phyloP scores from a whole-genome alignment of 2,797 vertebrate genomes.

The Bovichtus variegatus region DNA sequence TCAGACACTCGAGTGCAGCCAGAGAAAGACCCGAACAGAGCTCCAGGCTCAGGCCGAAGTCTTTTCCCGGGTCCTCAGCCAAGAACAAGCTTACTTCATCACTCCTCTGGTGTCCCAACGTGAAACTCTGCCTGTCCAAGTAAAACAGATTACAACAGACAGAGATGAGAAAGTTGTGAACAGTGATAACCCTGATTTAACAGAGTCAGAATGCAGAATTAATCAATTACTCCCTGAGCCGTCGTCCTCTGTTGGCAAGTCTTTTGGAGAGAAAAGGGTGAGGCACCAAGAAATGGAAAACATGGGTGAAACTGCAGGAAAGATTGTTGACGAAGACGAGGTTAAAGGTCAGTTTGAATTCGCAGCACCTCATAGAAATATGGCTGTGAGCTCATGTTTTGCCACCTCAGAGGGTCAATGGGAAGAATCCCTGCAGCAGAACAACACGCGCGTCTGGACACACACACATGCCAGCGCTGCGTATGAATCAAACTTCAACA shows the following conservation, averaged over 20 bases:
- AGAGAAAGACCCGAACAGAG: too few relatives aligned
- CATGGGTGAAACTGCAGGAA: not conserved
- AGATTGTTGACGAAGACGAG: not conserved
- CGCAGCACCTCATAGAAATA: not conserved
- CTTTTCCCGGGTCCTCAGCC: too few relatives aligned
- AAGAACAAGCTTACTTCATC: too few relatives aligned
- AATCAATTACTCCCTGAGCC: not conserved
- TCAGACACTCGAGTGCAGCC: not conserved
- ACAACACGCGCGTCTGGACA: not conserved
- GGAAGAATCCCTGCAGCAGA: constrained; percentile 5
- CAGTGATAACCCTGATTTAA: not conserved
- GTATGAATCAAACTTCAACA: constrained; percentile 19
- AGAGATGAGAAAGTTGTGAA: not conserved
- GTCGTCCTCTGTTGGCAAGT: not conserved
- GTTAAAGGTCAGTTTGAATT: constrained; percentile 17
- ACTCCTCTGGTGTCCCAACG: too few relatives aligned
- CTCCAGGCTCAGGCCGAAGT: too few relatives aligned
- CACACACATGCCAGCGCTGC: not conserved
- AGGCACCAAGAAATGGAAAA: not conserved
- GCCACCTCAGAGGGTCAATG: constrained; percentile 10
- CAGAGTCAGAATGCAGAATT: not conserved
- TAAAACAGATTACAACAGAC: not conserved
- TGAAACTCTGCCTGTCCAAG: not conserved
- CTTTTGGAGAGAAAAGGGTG: not conserved
- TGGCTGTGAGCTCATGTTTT: not conserved